These are phyloP conservation scores for Odontocolon sp. DNA, from an alignment of 2,888 invertebrate species.

Conservation along the genomic window DNA sequence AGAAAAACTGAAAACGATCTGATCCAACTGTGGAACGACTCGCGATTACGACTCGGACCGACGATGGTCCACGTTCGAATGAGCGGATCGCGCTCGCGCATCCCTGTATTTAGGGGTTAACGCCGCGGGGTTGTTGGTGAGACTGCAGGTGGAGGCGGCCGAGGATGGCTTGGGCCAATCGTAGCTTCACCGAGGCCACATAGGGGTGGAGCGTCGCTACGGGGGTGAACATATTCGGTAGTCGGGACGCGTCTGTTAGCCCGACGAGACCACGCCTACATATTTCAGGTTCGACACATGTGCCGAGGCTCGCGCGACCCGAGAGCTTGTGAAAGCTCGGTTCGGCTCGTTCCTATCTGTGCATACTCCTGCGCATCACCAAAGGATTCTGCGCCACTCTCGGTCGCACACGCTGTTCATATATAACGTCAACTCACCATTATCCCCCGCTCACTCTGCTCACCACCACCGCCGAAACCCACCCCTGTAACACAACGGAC, in stretches of 20 bases:
- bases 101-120: slow-evolving; percentile 78
- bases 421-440: slow-evolving; percentile 52
- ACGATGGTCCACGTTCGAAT: slow-evolving; percentile 78
- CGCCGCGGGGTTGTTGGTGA: slow-evolving; percentile 68
- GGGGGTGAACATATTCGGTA: slow-evolving; percentile 80
- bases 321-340: slow-evolving; percentile 47
- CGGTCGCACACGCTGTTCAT: slow-evolving; percentile 49
- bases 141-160: slow-evolving; percentile 77
- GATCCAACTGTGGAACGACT: slow-evolving; percentile 19
- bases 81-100: slow-evolving; percentile 74
- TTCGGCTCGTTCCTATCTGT: slow-evolving; percentile 59
- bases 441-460: slow-evolving; percentile 28
- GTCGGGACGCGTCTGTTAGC: slow-evolving; percentile 79
- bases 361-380: slow-evolving; percentile 59
- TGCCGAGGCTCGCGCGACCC: slow-evolving; percentile 68
- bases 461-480: slow-evolving; percentile 41
- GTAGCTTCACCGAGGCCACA: slow-evolving; percentile 69
- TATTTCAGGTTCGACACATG: slow-evolving; percentile 81
- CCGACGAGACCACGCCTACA: slow-evolving; percentile 79
- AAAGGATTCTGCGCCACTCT: slow-evolving; percentile 45
- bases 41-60: slow-evolving; percentile 64
- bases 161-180: slow-evolving; percentile 78
- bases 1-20: not conserved
- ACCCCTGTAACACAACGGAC: slow-evolving; percentile 72
- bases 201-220: slow-evolving; percentile 67